Evolutionary conservation across 1,140 invertebrate species (phyloP).

Genomic region (Hyles vespertilio): DNA sequence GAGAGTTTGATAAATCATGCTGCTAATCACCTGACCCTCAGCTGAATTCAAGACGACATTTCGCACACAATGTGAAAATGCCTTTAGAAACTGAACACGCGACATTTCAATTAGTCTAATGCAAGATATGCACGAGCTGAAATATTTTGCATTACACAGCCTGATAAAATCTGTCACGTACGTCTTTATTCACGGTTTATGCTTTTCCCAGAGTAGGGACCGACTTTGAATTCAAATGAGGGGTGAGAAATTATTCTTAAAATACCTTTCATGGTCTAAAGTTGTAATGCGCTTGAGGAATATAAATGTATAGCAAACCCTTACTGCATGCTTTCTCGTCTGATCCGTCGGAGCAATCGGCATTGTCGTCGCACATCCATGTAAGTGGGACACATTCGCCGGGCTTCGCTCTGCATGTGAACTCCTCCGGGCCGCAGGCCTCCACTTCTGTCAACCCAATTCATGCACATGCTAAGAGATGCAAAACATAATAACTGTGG

Average conservation of each 20-base stretch:
- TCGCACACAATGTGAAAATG: no score
- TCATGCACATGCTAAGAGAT: conserved; percentile 66
- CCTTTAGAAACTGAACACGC: no score
- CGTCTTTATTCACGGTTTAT: conserved; percentile 6
- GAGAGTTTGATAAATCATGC: no score
- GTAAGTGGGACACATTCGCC: conserved; percentile 92
- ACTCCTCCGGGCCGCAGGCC: conserved; percentile 90
- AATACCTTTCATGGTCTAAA: conserved; percentile 1
- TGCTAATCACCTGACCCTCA: no score
- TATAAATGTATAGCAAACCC: conserved; percentile 49
- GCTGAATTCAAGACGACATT: no score
- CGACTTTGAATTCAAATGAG: conserved; percentile 4
- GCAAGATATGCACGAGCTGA: conserved; percentile 3
- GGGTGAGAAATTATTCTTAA: not conserved
- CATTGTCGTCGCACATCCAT: conserved; percentile 94
- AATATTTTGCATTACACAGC: conserved; percentile 6
- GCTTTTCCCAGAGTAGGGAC: conserved; percentile 6
- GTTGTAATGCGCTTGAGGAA: not conserved
- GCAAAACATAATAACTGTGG: conserved; percentile 14
- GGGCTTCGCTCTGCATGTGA: conserved; percentile 85
- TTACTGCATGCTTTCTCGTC: conserved; percentile 95
- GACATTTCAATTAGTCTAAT: no score
- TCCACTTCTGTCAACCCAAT: conserved; percentile 81
- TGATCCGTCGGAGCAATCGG: conserved; percentile 91
- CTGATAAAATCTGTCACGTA: conserved; percentile 7